A percentile compares a stretch with the other conserved stretches of the same genome.
Evolutionary conservation across 2,797 vertebrate species (phyloP).

Genomic region (Discoglossus pictus): DNA sequence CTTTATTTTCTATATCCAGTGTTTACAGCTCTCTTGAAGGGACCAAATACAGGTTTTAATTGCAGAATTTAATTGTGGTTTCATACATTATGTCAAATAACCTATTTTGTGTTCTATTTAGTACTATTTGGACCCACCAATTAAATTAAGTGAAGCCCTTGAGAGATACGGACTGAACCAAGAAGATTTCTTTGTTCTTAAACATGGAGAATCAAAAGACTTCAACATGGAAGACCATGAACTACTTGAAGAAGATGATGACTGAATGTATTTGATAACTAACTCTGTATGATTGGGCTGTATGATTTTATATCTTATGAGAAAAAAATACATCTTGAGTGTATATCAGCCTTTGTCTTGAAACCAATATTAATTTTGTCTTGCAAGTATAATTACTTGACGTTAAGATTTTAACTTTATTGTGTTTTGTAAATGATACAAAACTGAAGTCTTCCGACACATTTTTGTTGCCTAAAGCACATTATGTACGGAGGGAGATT

Average conservation of each 20-base stretch:
- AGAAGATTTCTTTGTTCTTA: slow-evolving; percentile 87
- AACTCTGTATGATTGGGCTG: not conserved
- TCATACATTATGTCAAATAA: too few species aligned
- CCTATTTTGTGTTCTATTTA: slow-evolving; percentile 55
- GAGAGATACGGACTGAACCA: slow-evolving; percentile 77
- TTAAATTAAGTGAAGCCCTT: slow-evolving; percentile 81
- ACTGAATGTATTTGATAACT: not conserved
- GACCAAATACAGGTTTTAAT: too few species aligned
- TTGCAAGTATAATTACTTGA: too few species aligned
- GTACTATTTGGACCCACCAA: slow-evolving; percentile 90
- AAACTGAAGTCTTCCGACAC: slow-evolving; percentile 16
- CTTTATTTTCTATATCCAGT: too few species aligned
- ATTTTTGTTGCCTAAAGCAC: not conserved
- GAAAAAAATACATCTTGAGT: too few species aligned
- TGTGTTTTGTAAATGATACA: too few species aligned
- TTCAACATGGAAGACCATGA: slow-evolving; percentile 70
- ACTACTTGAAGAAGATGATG: slow-evolving; percentile 58
- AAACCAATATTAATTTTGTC: too few species aligned
- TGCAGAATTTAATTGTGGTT: too few species aligned
- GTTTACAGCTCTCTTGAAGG: too few species aligned
- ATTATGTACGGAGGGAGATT: not conserved
- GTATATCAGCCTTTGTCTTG: too few species aligned
- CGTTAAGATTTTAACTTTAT: too few species aligned
- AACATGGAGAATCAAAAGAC: slow-evolving; percentile 86
- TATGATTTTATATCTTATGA: not conserved